Percentiles rank a stretch among this genome's conserved stretches.
Conservation (phyloP, 2,888 invertebrate species). For the Clepsis dumicolana region DNA sequence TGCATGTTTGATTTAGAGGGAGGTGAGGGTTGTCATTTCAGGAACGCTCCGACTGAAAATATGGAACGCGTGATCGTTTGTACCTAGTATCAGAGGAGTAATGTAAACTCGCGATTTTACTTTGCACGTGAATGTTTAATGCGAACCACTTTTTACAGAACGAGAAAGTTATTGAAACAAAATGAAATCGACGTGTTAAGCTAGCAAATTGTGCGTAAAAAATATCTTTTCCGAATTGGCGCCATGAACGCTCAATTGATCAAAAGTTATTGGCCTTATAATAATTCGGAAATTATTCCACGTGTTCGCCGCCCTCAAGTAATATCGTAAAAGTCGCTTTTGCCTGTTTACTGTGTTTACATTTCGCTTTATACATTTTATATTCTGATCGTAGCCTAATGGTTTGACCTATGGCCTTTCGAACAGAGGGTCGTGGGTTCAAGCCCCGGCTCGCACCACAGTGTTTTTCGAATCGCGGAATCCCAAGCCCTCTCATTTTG, state of each 20-base stretch:
- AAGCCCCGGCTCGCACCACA: too few species aligned
- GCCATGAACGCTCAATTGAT: conserved; percentile 54
- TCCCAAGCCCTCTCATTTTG: too few species aligned
- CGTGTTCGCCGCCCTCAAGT: conserved; percentile 47
- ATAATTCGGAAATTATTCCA: conserved; percentile 56
- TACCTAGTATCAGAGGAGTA: conserved; percentile 56
- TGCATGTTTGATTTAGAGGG: conserved; percentile 81
- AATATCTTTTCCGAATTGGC: conserved; percentile 46
- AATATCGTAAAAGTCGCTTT: conserved; percentile 56
- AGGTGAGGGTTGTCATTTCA: conserved; percentile 70
- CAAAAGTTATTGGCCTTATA: conserved; percentile 57
- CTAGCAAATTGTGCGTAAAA: conserved; percentile 42
- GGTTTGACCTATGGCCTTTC: too few species aligned
- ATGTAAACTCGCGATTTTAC: conserved; percentile 49
- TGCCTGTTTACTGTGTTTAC: conserved; percentile 53
- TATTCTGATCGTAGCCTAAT: too few species aligned
- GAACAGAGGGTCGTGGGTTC: too few species aligned
- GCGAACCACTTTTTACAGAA: not conserved
- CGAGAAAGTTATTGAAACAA: conserved; percentile 18
- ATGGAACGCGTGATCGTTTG: conserved; percentile 58
- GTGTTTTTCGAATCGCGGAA: too few species aligned
- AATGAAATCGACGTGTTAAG: conserved; percentile 28
- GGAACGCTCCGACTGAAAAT: conserved; percentile 60
- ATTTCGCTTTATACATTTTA: conserved; percentile 53
- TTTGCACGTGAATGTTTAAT: conserved; percentile 33